Conservation (phyloP, 37 sponge, comb jelly and placozoan genomes). For the Chondrilla cf. caribensis region DNA sequence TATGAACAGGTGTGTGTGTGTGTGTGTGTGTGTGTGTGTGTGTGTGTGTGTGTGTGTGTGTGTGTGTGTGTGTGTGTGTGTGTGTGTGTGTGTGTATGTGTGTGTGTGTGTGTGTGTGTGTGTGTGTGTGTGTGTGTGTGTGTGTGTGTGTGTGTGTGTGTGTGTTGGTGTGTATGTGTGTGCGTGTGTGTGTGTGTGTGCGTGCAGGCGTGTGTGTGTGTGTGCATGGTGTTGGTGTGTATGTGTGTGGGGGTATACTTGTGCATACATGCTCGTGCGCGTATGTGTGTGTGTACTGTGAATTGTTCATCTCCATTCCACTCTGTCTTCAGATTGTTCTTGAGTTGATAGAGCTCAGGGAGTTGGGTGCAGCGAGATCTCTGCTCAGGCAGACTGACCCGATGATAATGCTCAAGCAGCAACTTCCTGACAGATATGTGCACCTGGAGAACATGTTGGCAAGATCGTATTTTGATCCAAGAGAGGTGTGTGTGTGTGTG, state of each 20-base stretch:
- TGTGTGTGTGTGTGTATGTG: too few relatives aligned
- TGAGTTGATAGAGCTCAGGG: conserved; percentile 96
- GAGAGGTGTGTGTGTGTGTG: conserved; percentile 66
- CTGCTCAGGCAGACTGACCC: conserved; percentile 96
- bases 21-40: conserved; percentile 3
- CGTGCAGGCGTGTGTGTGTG: too few relatives aligned
- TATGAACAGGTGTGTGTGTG: conserved; percentile 81
- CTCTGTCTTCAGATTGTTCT: conserved; percentile 82
- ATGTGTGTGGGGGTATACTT: too few relatives aligned
- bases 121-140: too few relatives aligned
- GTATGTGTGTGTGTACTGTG: too few relatives aligned
- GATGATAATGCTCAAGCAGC: conserved; percentile 94
- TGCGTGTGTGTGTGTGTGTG: too few relatives aligned
- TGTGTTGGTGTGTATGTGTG: too few relatives aligned
- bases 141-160: too few relatives aligned
- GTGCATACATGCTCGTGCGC: too few relatives aligned
- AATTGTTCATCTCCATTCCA: background rate
- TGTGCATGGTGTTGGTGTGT: too few relatives aligned
- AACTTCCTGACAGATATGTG: conserved; percentile 88
- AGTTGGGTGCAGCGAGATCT: conserved; percentile 94
- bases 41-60: conserved; percentile 8
- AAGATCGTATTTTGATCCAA: conserved; percentile 94
- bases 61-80: too few relatives aligned
- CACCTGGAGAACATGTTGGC: conserved; percentile 93
- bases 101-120: too few relatives aligned